Evolutionary conservation across 53 echinoderm and acorn worm genomes (phyloP), one percentile per base, ranked within the genome.

Genomic region (Holothuria leucospilota): DNA sequence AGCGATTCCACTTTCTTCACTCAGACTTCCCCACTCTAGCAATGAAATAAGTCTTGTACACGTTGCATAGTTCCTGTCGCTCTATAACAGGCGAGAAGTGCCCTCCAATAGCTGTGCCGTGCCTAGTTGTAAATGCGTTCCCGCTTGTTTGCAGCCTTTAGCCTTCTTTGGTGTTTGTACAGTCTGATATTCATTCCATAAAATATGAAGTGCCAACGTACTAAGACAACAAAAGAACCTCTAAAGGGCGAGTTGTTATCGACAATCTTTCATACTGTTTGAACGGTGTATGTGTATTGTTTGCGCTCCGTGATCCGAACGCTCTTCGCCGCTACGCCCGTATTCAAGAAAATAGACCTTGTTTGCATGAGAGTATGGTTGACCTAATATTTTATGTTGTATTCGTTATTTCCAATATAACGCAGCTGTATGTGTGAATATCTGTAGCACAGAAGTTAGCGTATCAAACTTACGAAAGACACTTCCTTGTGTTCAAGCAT

Each of bases 221-320:
- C 52, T 51, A 16, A 75, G 39, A 59, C 60, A 59, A 80, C 80
- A 80, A 79, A 79, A 46, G 77, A 23, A 39, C 46, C 46, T 29
- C 51, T 29, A 77, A 77, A 77, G 77, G 52, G 52, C 77, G 77
- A 56, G 25, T 77, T 77, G 46, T 77, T 77, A 80, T 80, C 59
- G 59, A 60, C 80, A 29, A 59, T 58, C 61, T 59, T 80, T 59
- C 62, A 20, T 59, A 28, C 40, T 67, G 67, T 83, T 83, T 83
- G 84, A 83, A 51, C 84, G 84, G 49, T 30, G 56, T 52, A 56
- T 83, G 84, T 39, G 84, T 26, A 83, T 83, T 83, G 84, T 83
- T 83, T 83, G 84, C 84, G 84, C 68, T 83, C 67, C 68, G 84
- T 83, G 84, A 83, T 64, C 65, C 84, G 84, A 83, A 49, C 67